Base-by-base conservation (phyloP, 2,797 vertebrate species). In the Gymnodraco acuticeps region DNA sequence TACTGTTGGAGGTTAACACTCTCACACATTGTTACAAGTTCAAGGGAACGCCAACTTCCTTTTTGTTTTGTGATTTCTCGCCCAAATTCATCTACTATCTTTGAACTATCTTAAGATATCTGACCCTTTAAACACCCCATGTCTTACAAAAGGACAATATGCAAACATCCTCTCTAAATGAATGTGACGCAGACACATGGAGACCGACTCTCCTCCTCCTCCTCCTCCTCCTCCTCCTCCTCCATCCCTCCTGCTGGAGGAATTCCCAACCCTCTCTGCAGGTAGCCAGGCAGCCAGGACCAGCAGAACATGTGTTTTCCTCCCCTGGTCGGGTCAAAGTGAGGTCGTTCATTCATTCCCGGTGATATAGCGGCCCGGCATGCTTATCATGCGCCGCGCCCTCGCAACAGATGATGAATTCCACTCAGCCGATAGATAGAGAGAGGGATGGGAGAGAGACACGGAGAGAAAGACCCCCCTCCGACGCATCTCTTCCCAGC, bases 301-400 rank as follows among this genome's bases (percentile, higher is more conserved):
- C 95, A 95, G 90, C 91, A 95, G 96, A 97, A 97, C 95, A 97
- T 96, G 96, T 96, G 95, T 96, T 95, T 96, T 93, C 93, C 95
- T 95, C 94, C 92, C 87, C 89, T 91, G 92, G 93, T 91, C 91
- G 94, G 96, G 96, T 96, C 95, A 96, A 81, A 79, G 82, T 42
- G 77, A 90, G 96, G 96, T 96, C 95, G 94, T 89, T 90, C 92
- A 96, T 92, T 94, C 93, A 95, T 94, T 95, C 92, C 78, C 74
- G 88, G 87, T 94, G 94, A 94, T 93, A 93, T 93, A 95, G 93
- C 90, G 87, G 91, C 91, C 89, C 85, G 84, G 76, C 90, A 94
- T 92, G 86, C 93, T 92, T 93, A 95, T 90, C 87, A 88, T 90
- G 92, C 77, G 91, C 95, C 90, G 92, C 87, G 84, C 90, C 90